A percentile compares a stretch with the other conserved stretches of the same genome.
These are phyloP conservation scores for Carettochelys insculpta DNA, from an alignment of 2,113 vertebrate species.

Conservation along the genomic window DNA sequence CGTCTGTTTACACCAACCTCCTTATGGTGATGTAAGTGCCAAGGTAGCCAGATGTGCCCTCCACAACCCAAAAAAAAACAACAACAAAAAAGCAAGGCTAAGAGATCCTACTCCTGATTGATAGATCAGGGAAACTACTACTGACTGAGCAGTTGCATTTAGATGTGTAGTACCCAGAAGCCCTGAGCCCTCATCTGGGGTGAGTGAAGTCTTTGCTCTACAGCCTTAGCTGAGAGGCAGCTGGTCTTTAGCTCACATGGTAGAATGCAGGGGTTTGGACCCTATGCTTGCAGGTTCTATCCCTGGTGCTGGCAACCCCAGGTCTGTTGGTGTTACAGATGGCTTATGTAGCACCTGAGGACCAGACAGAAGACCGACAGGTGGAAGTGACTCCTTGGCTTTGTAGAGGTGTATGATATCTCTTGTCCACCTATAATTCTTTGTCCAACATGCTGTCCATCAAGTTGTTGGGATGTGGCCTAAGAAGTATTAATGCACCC, in stretches of 20 bases:
- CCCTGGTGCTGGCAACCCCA: no score
- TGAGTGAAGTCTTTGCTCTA: no score
- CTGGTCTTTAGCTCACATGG: no score
- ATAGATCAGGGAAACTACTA: neutral
- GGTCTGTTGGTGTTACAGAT: no score
- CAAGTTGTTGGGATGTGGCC: neutral
- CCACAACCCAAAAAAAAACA: no score
- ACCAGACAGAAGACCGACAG: neutral
- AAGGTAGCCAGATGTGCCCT: neutral
- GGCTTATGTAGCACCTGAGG: neutral
- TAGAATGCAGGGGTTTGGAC: no score
- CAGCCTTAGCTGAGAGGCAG: no score
- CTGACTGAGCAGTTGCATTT: neutral
- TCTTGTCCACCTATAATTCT: neutral
- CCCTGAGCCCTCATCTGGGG: no score
- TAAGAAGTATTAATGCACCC: neutral
- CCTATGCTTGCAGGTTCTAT: no score
- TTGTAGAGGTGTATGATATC: neutral
- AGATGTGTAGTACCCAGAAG: no score
- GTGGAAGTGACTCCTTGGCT: neutral
- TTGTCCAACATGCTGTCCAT: neutral
- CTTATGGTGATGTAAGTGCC: neutral
- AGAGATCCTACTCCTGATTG: neutral
- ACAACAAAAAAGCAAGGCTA: neutral
- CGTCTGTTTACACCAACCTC: neutral